Percentiles rank a stretch among this genome's conserved stretches.
These are phyloP conservation scores for Epinotia brunnichana DNA, from an alignment of 2,888 invertebrate species.

Conservation along the genomic window DNA sequence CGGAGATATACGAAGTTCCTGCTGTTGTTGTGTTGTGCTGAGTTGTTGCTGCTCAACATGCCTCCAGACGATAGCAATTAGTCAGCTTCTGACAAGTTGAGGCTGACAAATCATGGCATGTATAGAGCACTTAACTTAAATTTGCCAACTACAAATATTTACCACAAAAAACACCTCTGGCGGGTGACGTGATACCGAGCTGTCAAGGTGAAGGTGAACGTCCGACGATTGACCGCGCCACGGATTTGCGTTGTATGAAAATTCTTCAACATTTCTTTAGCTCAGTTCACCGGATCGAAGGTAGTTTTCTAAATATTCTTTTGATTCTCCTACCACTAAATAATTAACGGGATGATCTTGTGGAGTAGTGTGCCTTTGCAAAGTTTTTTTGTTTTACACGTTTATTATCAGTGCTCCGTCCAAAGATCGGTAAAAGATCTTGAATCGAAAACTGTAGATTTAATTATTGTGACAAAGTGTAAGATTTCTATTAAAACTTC, in stretches of 20 bases:
- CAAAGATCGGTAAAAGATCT: constrained; percentile 23
- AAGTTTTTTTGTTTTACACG: constrained; percentile 6
- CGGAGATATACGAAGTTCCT: too few species aligned
- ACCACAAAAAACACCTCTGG: constrained; percentile 16
- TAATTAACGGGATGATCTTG: neutral
- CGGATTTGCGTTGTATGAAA: constrained; percentile 34
- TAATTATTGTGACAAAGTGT: neutral
- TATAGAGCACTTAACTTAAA: too few species aligned
- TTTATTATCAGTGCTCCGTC: constrained; percentile 7
- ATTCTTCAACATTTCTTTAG: constrained; percentile 19
- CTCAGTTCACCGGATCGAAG: constrained; percentile 23
- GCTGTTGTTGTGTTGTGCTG: too few species aligned
- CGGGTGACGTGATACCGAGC: constrained; percentile 29
- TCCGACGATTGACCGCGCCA: constrained; percentile 35
- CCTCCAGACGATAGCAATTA: too few species aligned
- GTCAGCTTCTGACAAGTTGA: too few species aligned
- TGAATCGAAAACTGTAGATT: neutral
- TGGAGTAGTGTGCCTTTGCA: neutral
- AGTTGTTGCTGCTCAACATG: too few species aligned
- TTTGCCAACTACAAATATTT: neutral
- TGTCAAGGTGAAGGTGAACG: constrained; percentile 44
- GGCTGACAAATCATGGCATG: too few species aligned
- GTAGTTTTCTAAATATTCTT: constrained; percentile 17
- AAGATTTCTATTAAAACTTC: neutral
- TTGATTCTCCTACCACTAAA: neutral